Percentiles rank a stretch among this genome's conserved stretches.
Conservation (phyloP, 2,113 vertebrate genomes). For the Laticauda colubrina region DNA sequence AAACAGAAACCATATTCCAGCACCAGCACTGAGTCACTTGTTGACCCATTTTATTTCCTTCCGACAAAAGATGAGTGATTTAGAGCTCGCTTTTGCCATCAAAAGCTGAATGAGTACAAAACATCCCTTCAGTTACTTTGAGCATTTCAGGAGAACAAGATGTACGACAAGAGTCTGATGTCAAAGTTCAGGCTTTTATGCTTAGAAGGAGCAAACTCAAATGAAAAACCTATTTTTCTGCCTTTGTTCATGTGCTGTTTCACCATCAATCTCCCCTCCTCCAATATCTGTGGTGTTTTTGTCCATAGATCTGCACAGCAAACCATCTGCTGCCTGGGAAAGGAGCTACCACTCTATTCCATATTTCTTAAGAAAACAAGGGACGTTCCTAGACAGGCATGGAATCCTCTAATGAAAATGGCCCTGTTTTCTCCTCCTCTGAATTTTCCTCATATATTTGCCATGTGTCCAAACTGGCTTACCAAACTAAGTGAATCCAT, state of each 20-base stretch:
- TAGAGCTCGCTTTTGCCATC: constrained; percentile 15
- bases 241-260: not conserved
- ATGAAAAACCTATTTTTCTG: not conserved
- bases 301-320: not conserved
- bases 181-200: constrained; percentile 19
- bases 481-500: not conserved
- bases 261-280: not conserved
- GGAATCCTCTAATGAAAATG: not conserved
- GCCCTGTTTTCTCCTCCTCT: not conserved
- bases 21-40: not conserved
- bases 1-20: not conserved
- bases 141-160: constrained; percentile 31
- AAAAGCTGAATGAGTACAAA: constrained; percentile 17
- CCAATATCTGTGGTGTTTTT: not conserved
- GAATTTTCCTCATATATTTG: not conserved
- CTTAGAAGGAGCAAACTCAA: constrained; percentile 1
- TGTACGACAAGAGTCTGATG: constrained; percentile 19
- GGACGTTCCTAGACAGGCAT: not conserved
- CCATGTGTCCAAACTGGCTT: not conserved
- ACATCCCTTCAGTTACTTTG: constrained; percentile 10
- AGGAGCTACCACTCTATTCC: no score
- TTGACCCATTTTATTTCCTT: constrained; percentile 27
- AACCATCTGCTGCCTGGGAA: not conserved
- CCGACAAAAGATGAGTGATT: constrained; percentile 10
- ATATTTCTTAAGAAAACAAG: not conserved